Percentiles rank a stretch among this genome's conserved stretches.
Conservation (phyloP, 2,797 vertebrate species). For the Eurystomus glaucurus region DNA sequence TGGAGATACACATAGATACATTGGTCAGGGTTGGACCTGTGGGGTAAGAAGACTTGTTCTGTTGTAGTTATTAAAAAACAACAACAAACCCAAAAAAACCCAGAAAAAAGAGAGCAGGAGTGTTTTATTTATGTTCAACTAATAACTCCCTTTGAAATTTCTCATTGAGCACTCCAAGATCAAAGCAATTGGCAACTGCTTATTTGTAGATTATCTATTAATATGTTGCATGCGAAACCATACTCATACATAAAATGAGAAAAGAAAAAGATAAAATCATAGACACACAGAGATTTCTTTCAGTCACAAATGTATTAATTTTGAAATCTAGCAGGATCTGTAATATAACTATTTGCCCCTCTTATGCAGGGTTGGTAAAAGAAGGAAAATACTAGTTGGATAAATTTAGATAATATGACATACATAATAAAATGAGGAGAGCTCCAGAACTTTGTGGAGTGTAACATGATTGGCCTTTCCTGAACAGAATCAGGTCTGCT, state of each 20-base stretch:
- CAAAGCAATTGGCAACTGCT: neutral
- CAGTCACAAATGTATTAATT: fast-evolving
- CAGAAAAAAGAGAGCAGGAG: neutral
- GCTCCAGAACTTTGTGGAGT: neutral
- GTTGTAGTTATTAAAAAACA: neutral
- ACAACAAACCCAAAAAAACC: neutral
- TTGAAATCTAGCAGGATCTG: neutral
- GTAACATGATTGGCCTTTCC: neutral
- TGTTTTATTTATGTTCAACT: neutral
- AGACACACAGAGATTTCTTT: neutral
- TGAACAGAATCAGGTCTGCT: neutral
- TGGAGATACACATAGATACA: neutral
- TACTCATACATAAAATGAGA: neutral
- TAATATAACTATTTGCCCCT: neutral
- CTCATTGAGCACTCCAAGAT: neutral
- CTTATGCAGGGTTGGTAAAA: neutral
- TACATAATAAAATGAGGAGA: neutral
- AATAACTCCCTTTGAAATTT: neutral
- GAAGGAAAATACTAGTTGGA: neutral
- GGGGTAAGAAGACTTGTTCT: neutral
- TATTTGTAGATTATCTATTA: neutral
- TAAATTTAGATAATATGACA: neutral
- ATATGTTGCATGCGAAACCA: neutral
- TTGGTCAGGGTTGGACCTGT: neutral
- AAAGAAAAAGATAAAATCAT: neutral